Evolutionary conservation across 2,888 invertebrate species (phyloP), one percentile per base, ranked within the genome.

Genomic region (Teleogryllus oceanicus): DNA sequence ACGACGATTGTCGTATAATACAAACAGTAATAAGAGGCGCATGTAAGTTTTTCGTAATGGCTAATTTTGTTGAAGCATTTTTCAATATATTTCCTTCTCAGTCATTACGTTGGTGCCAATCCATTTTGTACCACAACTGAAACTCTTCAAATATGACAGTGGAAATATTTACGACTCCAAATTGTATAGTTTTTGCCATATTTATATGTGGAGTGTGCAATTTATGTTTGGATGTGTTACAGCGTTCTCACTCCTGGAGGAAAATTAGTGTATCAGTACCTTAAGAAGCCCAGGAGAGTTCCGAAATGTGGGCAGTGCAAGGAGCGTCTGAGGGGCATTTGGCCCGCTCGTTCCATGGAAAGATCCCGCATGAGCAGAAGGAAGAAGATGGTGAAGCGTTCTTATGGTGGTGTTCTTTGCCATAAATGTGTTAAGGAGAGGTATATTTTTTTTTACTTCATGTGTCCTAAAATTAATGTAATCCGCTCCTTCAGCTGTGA

Each of bases 171-270:
- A 62, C 62, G 0, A 62, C 62, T 5, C 8, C 5, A 8, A 37
- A 11, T 18, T 62, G 62, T 62, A 16, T 18, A 4, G 0, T 12
- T 62, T 62, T 62, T 8, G 62, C 0, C 13, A 8, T 62, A 62
- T 16, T 62, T 16, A 5, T 62, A 16, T n/a, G 62, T 62, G 62
- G 11, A 18, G 12, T 62, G 16, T 62, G 62, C 13, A 16, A 62
- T 12, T 62, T 8, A 62, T 62, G 4, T 62, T 62, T 62, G 62
- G 4, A 18, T 62, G 16, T 51, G 81, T 89, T 90, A 80, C 88
- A 98, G 98, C 88, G 97, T 97, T 80, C 95, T 98, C 87, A 99
- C 99, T 86, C 99, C 99, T 85, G 98, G 99, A 88, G 99, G 99
- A 82, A 94, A 96, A 85, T 90, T 99, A 85, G 98, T 99, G 0